Evolutionary conservation across 1,140 invertebrate species (phyloP).

Genomic region (Helicoverpa zea): DNA sequence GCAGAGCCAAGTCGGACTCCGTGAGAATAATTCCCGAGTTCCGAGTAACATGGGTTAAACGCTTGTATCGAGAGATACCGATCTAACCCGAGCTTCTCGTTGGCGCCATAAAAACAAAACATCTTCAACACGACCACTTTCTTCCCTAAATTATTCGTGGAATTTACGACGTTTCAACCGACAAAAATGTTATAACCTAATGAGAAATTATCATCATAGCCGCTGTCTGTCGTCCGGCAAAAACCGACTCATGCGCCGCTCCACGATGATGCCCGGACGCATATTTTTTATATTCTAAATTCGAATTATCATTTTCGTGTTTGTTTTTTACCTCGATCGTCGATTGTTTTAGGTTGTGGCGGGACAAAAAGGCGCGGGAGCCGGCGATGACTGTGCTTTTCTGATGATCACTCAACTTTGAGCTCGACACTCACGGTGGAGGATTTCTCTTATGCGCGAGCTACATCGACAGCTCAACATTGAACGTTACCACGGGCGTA

Average conservation of each 20-base stretch:
- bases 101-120: conserved; percentile 87
- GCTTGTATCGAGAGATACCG: conserved; percentile 84
- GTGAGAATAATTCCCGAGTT: conserved; percentile 82
- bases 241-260: conserved; percentile 73
- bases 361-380: conserved; percentile 68
- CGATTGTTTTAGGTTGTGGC: conserved; percentile 79
- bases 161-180: conserved; percentile 84
- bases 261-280: conserved; percentile 61
- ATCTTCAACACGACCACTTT: conserved; percentile 83
- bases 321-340: conserved; percentile 71
- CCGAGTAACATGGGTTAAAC: conserved; percentile 85
- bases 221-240: conserved; percentile 67
- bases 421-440: conserved; percentile 37
- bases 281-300: conserved; percentile 79
- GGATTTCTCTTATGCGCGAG: conserved; percentile 44
- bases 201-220: conserved; percentile 85
- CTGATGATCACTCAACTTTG: conserved; percentile 56
- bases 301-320: conserved; percentile 79
- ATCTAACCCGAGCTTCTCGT: conserved; percentile 82
- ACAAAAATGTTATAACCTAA: conserved; percentile 86
- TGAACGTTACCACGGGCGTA: conserved; percentile 60
- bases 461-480: conserved; percentile 63
- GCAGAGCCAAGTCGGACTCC: conserved; percentile 67
- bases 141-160: conserved; percentile 85
- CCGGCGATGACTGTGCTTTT: conserved; percentile 75